A percentile compares a stretch with the other conserved stretches of the same genome.
phyloP scores from a whole-genome alignment of 2,113 vertebrate genomes.

The zebrafish (Danio rerio) region GRCz12tu NC_133178.1:22424001-22424500 shows the following conservation, averaged over 20 bases:
- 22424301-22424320: background rate
- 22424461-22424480: too few species aligned
- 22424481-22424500: too few species aligned
- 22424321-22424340: too few species aligned
- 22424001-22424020: constrained; percentile 75
- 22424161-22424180: background rate
- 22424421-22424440: too few species aligned
- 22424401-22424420: too few species aligned
- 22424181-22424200: background rate
- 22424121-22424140: too few species aligned
- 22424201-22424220: background rate
- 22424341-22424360: too few species aligned
- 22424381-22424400: too few species aligned
- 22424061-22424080: constrained; percentile 36
- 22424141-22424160: background rate
- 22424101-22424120: too few species aligned
- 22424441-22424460: too few species aligned
- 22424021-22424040: constrained; percentile 65
- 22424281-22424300: background rate
- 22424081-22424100: background rate
- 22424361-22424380: too few species aligned
- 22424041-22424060: constrained; percentile 43
- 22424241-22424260: background rate
- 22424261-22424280: background rate
- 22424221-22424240: background rate